Percentiles rank a stretch among this genome's conserved stretches.
These are phyloP conservation scores for Cherax quadricarinatus DNA, from an alignment of 1,140 invertebrate species.

Conservation along the genomic window DNA sequence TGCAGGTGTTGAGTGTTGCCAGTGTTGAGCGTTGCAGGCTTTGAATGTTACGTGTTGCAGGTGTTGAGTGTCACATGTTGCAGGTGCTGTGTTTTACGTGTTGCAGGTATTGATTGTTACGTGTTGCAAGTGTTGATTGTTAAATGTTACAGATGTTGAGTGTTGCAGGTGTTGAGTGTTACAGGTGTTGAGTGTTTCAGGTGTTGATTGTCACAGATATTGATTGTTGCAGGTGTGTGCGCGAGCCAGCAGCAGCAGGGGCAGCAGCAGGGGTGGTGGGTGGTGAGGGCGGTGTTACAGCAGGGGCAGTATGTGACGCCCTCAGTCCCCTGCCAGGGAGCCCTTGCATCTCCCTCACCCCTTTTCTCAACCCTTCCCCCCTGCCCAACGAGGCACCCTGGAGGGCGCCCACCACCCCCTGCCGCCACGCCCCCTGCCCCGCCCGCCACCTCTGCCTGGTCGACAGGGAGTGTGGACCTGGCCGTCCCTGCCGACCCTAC, in stretches of 20 bases:
- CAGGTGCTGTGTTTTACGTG: too few relatives aligned
- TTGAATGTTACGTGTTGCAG: too few relatives aligned
- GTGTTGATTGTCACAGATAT: not conserved
- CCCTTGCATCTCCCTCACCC: conserved; percentile 49
- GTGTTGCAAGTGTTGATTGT: too few relatives aligned
- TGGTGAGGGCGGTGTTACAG: conserved; percentile 34
- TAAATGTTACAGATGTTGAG: too few relatives aligned
- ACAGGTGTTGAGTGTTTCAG: not conserved
- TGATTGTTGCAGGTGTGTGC: conserved; percentile 38
- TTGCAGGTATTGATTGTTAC: too few relatives aligned
- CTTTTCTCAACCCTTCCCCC: conserved; percentile 35
- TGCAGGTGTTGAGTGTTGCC: too few relatives aligned
- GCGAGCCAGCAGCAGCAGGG: not conserved
- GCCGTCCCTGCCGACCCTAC: conserved; percentile 50
- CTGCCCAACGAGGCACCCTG: conserved; percentile 57
- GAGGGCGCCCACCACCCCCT: conserved; percentile 55
- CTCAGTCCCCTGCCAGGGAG: conserved; percentile 53
- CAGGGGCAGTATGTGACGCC: conserved; percentile 38
- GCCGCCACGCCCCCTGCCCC: conserved; percentile 49
- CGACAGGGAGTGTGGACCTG: conserved; percentile 39
- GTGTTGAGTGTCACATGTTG: too few relatives aligned
- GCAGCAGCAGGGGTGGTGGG: too few relatives aligned
- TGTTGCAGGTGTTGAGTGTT: too few relatives aligned
- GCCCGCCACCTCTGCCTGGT: conserved; percentile 41
- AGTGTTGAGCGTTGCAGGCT: too few relatives aligned